Conservation (phyloP, 2,888 invertebrate genomes). For the Drosophila setosimentum region DNA sequence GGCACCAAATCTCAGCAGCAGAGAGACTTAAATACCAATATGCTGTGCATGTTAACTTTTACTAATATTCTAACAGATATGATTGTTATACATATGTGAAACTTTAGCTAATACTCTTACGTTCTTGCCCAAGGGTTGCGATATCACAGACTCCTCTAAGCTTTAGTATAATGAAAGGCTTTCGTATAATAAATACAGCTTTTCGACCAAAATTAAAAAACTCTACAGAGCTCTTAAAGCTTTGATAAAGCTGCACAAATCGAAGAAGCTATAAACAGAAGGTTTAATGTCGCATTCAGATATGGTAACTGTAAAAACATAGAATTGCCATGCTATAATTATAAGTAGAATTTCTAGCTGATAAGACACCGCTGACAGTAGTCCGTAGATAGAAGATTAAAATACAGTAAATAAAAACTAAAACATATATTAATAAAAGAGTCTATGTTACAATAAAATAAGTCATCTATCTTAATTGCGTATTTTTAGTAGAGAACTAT, state of each 20-base stretch:
- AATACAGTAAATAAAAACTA: neutral
- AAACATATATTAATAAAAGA: neutral
- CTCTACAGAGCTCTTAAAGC: constrained; percentile 31
- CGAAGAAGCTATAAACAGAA: neutral
- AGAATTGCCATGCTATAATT: constrained; percentile 25
- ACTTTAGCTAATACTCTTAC: neutral
- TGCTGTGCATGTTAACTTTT: too few relatives aligned
- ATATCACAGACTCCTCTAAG: neutral
- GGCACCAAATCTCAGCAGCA: too few relatives aligned
- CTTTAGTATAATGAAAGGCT: neutral
- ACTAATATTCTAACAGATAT: neutral
- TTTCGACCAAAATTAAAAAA: constrained; percentile 29
- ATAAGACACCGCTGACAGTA: neutral
- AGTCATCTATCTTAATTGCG: neutral
- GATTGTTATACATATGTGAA: neutral
- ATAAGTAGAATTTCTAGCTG: constrained; percentile 3
- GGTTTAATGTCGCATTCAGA: neutral
- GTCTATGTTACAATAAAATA: neutral
- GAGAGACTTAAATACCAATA: neutral
- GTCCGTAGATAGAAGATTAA: neutral
- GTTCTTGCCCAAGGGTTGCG: neutral
- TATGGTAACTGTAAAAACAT: constrained; percentile 32
- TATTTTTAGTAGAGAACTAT: neutral
- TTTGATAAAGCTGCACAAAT: neutral
- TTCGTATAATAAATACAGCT: neutral